A percentile compares a stretch with the other conserved stretches of the same genome.
phyloP scores from a whole-genome alignment of 2,797 vertebrate genomes.

The Remorina albescens region DNA sequence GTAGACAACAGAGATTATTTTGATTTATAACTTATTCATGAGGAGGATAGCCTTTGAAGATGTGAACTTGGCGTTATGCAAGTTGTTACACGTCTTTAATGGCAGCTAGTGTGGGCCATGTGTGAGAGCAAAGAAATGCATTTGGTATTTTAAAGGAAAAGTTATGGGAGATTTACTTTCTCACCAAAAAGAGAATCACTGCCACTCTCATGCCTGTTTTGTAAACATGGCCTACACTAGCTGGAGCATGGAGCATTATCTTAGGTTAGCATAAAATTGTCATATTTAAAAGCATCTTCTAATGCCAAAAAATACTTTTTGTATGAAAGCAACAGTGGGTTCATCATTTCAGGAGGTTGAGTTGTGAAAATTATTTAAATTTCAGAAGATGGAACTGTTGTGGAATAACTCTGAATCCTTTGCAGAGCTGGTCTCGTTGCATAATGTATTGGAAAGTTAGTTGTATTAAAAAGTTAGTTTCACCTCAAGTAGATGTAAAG shows the following conservation, averaged over 20 bases:
- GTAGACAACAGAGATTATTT: not conserved
- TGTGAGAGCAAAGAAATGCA: not conserved
- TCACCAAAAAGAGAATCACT: not conserved
- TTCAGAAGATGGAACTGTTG: not conserved
- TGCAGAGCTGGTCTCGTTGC: constrained; percentile 2
- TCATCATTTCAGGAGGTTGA: not conserved
- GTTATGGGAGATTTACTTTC: not conserved
- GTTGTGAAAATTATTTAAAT: constrained; percentile 5
- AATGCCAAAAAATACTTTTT: not conserved
- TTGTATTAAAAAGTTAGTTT: constrained; percentile 18
- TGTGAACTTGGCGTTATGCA: not conserved
- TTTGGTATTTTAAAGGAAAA: not conserved
- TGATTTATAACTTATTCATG: not conserved
- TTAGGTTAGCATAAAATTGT: not conserved
- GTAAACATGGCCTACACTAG: too few relatives aligned
- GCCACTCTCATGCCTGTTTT: too few relatives aligned
- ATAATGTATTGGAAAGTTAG: constrained; percentile 8
- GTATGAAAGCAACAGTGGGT: not conserved
- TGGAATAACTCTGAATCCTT: not conserved
- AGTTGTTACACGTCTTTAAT: not conserved
- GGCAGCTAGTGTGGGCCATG: not conserved
- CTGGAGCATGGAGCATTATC: too few relatives aligned
- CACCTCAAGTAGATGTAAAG: not conserved
- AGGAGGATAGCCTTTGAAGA: not conserved
- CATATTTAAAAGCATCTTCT: not conserved